phyloP scores from a whole-genome alignment of 2,797 vertebrate species.

The Microhierax caerulescens region DNA sequence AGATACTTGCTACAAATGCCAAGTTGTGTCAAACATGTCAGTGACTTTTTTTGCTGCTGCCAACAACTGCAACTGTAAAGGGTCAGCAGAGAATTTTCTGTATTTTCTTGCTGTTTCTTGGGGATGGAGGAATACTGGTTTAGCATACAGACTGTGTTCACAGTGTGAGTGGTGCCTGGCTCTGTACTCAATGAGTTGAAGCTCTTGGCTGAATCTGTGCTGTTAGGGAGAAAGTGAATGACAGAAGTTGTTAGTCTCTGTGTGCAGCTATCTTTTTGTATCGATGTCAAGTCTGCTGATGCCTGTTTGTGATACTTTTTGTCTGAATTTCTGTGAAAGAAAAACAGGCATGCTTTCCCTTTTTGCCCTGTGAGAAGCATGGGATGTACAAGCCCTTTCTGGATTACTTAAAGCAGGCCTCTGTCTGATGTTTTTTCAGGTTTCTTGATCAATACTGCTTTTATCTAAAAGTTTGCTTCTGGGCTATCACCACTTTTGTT shows the following conservation, averaged over 20 bases:
- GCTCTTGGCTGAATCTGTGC: background rate
- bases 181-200: background rate
- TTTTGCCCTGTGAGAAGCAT: background rate
- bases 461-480: background rate
- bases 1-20: background rate
- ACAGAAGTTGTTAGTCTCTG: background rate
- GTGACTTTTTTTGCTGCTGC: background rate
- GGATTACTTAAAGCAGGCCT: background rate
- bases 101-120: background rate
- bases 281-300: background rate
- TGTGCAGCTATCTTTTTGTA: background rate
- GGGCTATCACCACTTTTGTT: accelerated
- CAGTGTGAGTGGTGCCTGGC: background rate
- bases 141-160: background rate
- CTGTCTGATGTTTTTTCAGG: background rate
- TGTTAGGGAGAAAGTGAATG: background rate
- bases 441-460: background rate
- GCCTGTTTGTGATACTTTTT: background rate
- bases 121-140: background rate
- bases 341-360: background rate
- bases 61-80: background rate
- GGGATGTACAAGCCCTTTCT: background rate
- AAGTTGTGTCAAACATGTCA: background rate
- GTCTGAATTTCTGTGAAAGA: background rate
- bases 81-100: background rate